These are phyloP conservation scores for Prenolepis imparis DNA, from an alignment of 2,888 invertebrate species.

Conservation along the genomic window DNA sequence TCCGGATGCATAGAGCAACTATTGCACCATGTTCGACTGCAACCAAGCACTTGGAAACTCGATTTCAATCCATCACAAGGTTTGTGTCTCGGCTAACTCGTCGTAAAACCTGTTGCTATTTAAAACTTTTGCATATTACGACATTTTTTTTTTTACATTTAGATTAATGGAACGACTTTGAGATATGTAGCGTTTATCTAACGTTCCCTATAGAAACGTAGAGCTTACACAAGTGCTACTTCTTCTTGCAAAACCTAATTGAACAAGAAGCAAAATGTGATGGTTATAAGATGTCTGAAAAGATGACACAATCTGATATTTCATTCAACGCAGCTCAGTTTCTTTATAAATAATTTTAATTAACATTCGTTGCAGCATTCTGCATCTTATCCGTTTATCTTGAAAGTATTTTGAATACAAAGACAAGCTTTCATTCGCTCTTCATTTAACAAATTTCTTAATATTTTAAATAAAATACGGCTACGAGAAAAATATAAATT, in stretches of 20 bases:
- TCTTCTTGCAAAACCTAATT: neutral
- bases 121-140: conserved; percentile 36
- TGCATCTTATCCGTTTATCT: neutral
- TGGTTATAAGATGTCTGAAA: neutral
- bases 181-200: neutral
- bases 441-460: neutral
- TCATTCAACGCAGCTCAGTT: neutral
- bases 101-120: conserved; percentile 68
- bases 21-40: conserved; percentile 41
- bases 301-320: neutral
- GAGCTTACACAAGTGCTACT: neutral
- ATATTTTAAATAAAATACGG: neutral
- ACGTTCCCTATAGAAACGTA: neutral
- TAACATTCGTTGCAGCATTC: neutral
- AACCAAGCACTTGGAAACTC: conserved; percentile 55
- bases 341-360: neutral
- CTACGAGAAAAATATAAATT: neutral
- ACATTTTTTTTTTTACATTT: neutral
- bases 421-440: neutral
- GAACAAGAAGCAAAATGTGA: neutral
- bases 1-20: conserved; percentile 66
- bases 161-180: neutral
- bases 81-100: conserved; percentile 70
- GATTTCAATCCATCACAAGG: conserved; percentile 58
- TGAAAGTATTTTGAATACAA: neutral